phyloP scores from a whole-genome alignment of 92 coral and sea anemone species.

The Galaxea fascicularis region DNA sequence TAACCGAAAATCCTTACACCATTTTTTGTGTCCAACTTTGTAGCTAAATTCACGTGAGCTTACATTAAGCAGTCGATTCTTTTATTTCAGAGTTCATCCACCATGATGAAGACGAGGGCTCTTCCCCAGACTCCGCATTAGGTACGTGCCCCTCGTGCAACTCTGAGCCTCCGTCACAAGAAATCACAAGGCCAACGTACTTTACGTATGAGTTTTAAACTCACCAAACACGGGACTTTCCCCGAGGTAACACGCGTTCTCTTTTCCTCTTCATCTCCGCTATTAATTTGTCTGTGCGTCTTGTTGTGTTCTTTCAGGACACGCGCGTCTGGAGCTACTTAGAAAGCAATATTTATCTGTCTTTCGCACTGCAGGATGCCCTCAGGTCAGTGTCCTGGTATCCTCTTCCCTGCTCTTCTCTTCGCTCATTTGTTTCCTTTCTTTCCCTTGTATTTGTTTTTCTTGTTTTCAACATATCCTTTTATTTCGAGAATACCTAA shows the following conservation, averaged over 20 bases:
- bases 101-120: constrained; percentile 93
- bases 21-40: too few relatives aligned
- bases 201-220: constrained; percentile 90
- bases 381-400: constrained; percentile 52
- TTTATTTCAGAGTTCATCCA: constrained; percentile 71
- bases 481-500: neutral
- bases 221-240: constrained; percentile 56
- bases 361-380: constrained; percentile 65
- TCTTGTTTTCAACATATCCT: too few relatives aligned
- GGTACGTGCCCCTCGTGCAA: constrained; percentile 97
- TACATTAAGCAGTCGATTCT: constrained; percentile 5
- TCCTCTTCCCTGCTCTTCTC: neutral
- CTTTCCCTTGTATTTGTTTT: neutral
- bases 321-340: constrained; percentile 77
- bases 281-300: constrained; percentile 63
- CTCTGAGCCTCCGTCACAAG: constrained; percentile 92
- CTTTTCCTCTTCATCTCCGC: constrained; percentile 57
- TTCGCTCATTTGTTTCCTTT: neutral
- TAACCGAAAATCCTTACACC: too few relatives aligned
- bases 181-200: constrained; percentile 84
- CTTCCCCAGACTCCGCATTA: constrained; percentile 98
- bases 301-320: constrained; percentile 90
- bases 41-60: constrained; percentile 11
- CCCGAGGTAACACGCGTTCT: constrained; percentile 82
- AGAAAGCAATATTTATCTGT: constrained; percentile 82